Base-by-base conservation (phyloP, 2,888 invertebrate genomes). In the Chouioia cunea region DNA sequence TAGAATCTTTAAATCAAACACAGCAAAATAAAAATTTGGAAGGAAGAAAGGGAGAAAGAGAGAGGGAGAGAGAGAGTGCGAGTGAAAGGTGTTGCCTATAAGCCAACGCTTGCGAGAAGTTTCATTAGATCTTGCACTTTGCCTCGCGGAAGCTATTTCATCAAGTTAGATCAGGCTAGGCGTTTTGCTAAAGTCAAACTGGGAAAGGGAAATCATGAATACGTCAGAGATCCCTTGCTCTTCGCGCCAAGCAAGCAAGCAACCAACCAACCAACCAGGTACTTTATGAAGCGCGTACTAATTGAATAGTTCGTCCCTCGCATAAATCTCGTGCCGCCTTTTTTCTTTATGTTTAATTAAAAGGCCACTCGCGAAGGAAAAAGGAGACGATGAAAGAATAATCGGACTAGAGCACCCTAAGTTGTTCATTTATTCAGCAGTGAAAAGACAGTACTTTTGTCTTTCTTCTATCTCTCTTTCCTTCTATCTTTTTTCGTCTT, bases 181-280 rank as follows among this genome's bases (percentile, higher is more conserved):
- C 52, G 57, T 36, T 43, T 53, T 57, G 58, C 23, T 10, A 20
- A 64, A 57, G 64, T 56, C 59, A 59, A 59, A 48, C 67, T 54
- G 58, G 71, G 63, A 62, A 36, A 36, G 22, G 47, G 22, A 63
- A 67, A 59, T 60, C 56, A 67, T 67, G 59, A 67, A 67, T 64
- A 67, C 20, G 64, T 58, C 58, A 64, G 36, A 36, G 54, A n/a
- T 52, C 27, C 18, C n/a, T n/a, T n/a, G n/a, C n/a, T n/a, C n/a
- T n/a, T n/a, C n/a, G n/a, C n/a, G n/a, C n/a, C n/a, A n/a, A n/a
- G n/a, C n/a, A n/a, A n/a, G n/a, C n/a, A n/a, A n/a, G n/a, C n/a
- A n/a, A n/a, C n/a, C n/a, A n/a, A n/a, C n/a, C n/a, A n/a, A n/a
- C n/a, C n/a, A n/a, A n/a, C n/a, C 36, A 27, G 6, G 27, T 27